Evolutionary conservation across 2,113 vertebrate species (phyloP), one percentile per base, ranked within the genome.

Genomic region (Urocitellus parryii): DNA sequence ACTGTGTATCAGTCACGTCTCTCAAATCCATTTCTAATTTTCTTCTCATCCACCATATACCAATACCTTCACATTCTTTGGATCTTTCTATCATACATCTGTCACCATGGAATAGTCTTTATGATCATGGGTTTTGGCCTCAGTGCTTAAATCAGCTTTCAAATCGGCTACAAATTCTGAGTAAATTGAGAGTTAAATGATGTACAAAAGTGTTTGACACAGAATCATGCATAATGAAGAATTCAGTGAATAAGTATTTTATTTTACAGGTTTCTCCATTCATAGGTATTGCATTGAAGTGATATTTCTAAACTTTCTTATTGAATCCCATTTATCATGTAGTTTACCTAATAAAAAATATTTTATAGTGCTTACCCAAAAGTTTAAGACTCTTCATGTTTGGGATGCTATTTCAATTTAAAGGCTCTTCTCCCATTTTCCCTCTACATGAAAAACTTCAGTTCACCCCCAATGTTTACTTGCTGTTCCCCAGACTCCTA

Each of bases 311-410:
- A 37, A 45, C 58, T 88, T 67, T 78, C 29, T 82, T 34, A 18
- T 16, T 70, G 51, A 80, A 92, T 25, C 67, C 68, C 5, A 22
- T 70, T 95, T 72, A 81, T 81, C 32, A 88, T 1, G 17, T 56
- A 87, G 72, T 84, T 88, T 84, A 81, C 39, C 17, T 53, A 88
- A 76, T 51, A 80, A 89, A 63, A 82, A n/a, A 42, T 79, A 37
- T 83, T 2, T 25, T 17, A 13, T 37, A 27, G 29, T 51, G 16
- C 10, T 95, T 63, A 88, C 7, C 11, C 20, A 2, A 88, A 92
- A 90, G 6, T 48, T 83, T 82, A 83, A 87, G 16, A 8, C 6
- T 18, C 17, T 39, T 88, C 4, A 77, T 29, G 63, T 68, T 58
- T 74, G 56, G 10, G 67, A 37, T 74, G 34, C 12, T 88, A 8